Evolutionary conservation across 2,888 invertebrate genomes (phyloP).

Genomic region (Archips crataeganus): DNA sequence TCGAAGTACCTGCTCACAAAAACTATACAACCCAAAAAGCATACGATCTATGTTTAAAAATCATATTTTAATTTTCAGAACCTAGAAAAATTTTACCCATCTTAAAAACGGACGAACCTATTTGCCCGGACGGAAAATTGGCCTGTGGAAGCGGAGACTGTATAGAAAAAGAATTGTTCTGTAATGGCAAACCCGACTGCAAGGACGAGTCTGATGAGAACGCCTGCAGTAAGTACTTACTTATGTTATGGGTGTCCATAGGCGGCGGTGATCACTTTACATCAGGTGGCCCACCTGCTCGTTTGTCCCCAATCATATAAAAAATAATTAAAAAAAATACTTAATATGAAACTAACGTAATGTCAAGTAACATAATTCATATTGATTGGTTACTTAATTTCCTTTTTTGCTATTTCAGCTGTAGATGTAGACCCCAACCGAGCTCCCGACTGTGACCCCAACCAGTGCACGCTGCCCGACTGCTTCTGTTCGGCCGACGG

Average conservation of each 20-base stretch:
- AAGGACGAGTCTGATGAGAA: slow-evolving; percentile 98
- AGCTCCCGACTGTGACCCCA: slow-evolving; percentile 96
- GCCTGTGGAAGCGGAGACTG: slow-evolving; percentile 97
- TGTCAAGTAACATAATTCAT: background rate
- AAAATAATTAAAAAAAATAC: too few species aligned
- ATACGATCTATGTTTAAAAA: background rate
- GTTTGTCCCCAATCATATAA: too few species aligned
- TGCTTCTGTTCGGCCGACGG: slow-evolving; percentile 98
- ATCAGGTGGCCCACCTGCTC: too few species aligned
- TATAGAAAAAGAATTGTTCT: slow-evolving; percentile 96
- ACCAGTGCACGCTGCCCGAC: slow-evolving; percentile 95
- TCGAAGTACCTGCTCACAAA: slow-evolving; percentile 48
- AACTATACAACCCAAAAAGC: background rate
- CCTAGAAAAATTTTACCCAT: slow-evolving; percentile 95
- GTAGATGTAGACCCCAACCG: slow-evolving; percentile 96
- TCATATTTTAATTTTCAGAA: slow-evolving; percentile 85
- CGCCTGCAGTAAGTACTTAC: slow-evolving; percentile 93
- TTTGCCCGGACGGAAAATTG: slow-evolving; percentile 95
- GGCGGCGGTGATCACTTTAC: too few species aligned
- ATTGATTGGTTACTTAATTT: background rate
- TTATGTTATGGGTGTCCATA: too few species aligned
- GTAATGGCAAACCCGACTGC: slow-evolving; percentile 96
- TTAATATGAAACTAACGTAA: background rate
- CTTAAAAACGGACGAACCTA: slow-evolving; percentile 96
- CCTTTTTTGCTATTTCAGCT: slow-evolving; percentile 83